Base-by-base conservation (phyloP, 1,140 invertebrate species). In the Listronotus bonariensis region DNA sequence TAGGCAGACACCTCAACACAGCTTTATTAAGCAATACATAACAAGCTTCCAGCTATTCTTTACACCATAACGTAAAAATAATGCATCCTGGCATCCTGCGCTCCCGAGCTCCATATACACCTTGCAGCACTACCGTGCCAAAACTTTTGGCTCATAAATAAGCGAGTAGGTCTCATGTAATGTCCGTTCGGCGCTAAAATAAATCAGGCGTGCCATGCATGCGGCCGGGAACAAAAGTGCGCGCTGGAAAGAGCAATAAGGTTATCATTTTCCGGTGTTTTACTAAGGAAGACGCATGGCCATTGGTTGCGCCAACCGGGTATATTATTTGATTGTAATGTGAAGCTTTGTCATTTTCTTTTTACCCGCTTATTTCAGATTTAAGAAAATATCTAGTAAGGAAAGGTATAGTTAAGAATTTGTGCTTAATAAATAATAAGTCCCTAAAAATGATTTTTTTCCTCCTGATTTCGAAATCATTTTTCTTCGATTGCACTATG, bases 181-280 rank as follows among this genome's bases (percentile, higher is more conserved):
- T 68, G 69, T 72, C 70, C 70, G 66, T 70, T 70, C 64, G 62
- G 70, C 64, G 68, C 54, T 63, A 53, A 65, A 68, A 72, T 72
- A 72, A 72, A 72, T 72, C 71, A 72, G 67, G 66, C 71, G 71
- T 72, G 57, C 68, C 57, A 61, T 66, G 68, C 70, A 72, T 69
- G 59, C 68, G 62, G 54, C 61, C 49, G 58, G 70, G 70, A 68
- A 68, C 55, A 60, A 66, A 67, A 65, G 48, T 64, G 61, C 67
- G 62, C 70, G 56, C 65, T 68, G 65, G 68, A 72, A 73, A 65
- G 65, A 72, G 70, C 70, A 73, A 72, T 73, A 72, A 72, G 68
- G 68, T 73, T 73, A 73, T 73, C 70, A 73, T 73, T 73, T 72
- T 73, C 72, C 70, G 72, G 68, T 72, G 72, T 72, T 73, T 72